phyloP scores from a whole-genome alignment of 2,113 vertebrate genomes.

The Noctilio leporinus region DNA sequence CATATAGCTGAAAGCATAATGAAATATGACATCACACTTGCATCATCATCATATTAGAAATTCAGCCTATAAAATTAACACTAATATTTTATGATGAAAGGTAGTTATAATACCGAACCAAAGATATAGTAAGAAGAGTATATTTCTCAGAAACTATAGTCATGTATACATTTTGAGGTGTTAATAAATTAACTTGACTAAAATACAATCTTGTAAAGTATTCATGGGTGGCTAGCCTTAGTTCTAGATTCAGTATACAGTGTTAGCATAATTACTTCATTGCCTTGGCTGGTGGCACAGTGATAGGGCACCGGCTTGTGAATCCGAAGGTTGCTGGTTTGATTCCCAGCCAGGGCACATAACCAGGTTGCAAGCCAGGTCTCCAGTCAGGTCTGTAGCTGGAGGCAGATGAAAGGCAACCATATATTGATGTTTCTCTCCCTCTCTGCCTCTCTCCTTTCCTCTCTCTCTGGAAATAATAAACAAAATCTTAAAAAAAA shows the following conservation, averaged over 20 bases:
- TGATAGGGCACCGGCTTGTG: too few species aligned
- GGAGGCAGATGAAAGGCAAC: too few species aligned
- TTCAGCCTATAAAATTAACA: constrained; percentile 49
- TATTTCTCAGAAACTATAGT: neutral
- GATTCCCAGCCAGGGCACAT: too few species aligned
- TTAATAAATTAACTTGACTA: neutral
- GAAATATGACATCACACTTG: constrained; percentile 14
- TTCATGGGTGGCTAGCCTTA: neutral
- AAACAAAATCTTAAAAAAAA: too few species aligned
- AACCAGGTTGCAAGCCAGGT: too few species aligned
- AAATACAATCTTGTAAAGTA: neutral
- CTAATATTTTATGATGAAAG: neutral
- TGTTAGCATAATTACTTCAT: neutral
- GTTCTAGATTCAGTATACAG: neutral
- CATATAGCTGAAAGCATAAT: neutral
- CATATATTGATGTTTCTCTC: too few species aligned
- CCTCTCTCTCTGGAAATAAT: too few species aligned
- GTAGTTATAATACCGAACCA: neutral
- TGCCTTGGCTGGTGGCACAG: too few species aligned
- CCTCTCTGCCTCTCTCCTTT: too few species aligned
- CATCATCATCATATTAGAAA: constrained; percentile 25
- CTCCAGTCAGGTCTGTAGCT: too few species aligned
- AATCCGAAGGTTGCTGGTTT: too few species aligned
- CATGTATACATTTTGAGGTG: neutral
- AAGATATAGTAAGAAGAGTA: neutral